phyloP scores from a whole-genome alignment of 2,797 vertebrate species.

The Microctenopoma steveboyesi region DNA sequence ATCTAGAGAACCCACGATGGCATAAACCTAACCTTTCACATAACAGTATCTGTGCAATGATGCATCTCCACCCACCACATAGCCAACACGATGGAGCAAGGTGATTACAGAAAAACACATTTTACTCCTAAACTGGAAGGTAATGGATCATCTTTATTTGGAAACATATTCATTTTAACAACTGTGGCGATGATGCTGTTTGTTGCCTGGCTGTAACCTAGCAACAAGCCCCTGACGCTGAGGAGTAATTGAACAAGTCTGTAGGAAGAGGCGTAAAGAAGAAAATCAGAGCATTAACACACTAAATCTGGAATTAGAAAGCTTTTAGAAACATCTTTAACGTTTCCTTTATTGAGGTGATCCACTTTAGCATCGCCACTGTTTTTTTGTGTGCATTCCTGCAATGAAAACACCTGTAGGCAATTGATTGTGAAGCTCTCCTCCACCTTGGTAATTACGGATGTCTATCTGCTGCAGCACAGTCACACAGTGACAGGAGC shows the following conservation, averaged over 20 bases:
- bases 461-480: conserved; percentile 69
- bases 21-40: conserved; percentile 44
- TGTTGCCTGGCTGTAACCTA: conserved; percentile 69
- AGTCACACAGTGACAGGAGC: conserved; percentile 61
- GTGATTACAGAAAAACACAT: conserved; percentile 36
- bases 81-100: conserved; percentile 39
- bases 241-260: conserved; percentile 61
- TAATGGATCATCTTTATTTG: conserved; percentile 62
- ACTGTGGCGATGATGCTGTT: conserved; percentile 24
- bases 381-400: conserved; percentile 25
- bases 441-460: conserved; percentile 66
- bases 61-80: conserved; percentile 53
- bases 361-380: not conserved
- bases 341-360: conserved; percentile 2
- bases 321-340: conserved; percentile 29
- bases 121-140: conserved; percentile 36
- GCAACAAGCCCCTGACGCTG: conserved; percentile 60
- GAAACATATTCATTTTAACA: conserved; percentile 58
- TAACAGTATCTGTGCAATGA: conserved; percentile 62
- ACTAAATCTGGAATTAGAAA: conserved; percentile 50
- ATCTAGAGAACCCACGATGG: conserved; percentile 25
- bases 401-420: conserved; percentile 66
- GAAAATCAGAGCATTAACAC: conserved; percentile 36
- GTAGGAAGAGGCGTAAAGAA: conserved; percentile 38
- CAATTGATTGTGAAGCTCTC: conserved; percentile 27